Evolutionary conservation across 2,888 invertebrate genomes (phyloP), one percentile per base, ranked within the genome.

Genomic region (Slavum lentiscoides): DNA sequence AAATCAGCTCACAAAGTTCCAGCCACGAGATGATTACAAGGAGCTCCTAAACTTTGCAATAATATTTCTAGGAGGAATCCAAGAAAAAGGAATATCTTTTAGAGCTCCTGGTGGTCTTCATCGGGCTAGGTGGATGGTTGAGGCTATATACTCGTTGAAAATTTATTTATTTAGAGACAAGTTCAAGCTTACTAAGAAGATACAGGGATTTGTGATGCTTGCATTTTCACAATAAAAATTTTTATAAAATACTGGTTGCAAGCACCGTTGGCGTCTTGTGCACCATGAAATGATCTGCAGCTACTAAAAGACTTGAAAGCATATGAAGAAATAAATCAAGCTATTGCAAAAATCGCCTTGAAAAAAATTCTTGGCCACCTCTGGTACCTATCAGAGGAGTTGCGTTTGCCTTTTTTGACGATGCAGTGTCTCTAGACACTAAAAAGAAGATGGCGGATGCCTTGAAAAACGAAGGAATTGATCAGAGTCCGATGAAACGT

Each of bases 51-150:
- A 30, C 2, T n/a, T 7, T 7, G 19, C 7, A n/a, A n/a, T 58
- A n/a, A 58, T 58, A 1, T 58, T 58, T 3, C n/a, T 58, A n/a
- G 58, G 19, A n/a, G 58, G 58, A 7, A 1, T 58, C 4, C n/a
- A 0, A 0, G n/a, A 58, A 58, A 58, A n/a, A n/a, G n/a, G 58
- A n/a, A 2, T 58, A n/a, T 3, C 2, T n/a, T 58, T 58, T n/a
- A 58, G n/a, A 58, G n/a, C 83, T n/a, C 84, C 84, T 76, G 84
- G 23, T 23, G 61, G 84, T 59, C 83, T 84, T 61, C 84, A 84
- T 58, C 83, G 84, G 76, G 84, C 85, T 17, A 0, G 9, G 11
- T 61, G 61, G 61, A 85, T 85, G 84, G 83, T 83, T 9, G 84
- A 83, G 74, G 84, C 83, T 61, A 84, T 59, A n/a, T 82, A 61